phyloP scores from a whole-genome alignment of 2,888 invertebrate species.

The Liodrosophila aerea region DNA sequence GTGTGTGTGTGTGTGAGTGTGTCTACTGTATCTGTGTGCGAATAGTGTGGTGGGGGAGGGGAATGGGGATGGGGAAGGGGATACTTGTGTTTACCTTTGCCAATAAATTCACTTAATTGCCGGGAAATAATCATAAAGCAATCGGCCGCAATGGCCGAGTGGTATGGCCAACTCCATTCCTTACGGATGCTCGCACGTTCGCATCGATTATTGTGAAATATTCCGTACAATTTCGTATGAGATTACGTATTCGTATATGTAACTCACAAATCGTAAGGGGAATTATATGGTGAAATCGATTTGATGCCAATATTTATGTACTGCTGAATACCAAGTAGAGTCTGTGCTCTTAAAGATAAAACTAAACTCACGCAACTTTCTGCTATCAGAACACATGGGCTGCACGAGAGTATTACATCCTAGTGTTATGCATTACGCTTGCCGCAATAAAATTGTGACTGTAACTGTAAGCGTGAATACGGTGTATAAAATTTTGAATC shows the following conservation, averaged over 20 bases:
- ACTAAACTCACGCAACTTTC: no score
- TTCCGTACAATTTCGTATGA: constrained; percentile 27
- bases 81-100: constrained; percentile 69
- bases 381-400: neutral
- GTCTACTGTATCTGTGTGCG: neutral
- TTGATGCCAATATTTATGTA: constrained; percentile 20
- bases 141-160: constrained; percentile 66
- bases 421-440: no score
- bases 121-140: constrained; percentile 82
- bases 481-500: no score
- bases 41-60: neutral
- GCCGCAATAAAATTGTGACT: no score
- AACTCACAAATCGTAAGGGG: constrained; percentile 46
- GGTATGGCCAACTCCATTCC: constrained; percentile 24
- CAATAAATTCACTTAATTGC: constrained; percentile 81
- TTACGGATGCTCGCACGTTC: constrained; percentile 24
- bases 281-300: constrained; percentile 69
- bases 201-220: constrained; percentile 55
- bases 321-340: neutral
- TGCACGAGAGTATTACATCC: no score
- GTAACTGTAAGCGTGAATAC: no score
- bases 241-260: constrained; percentile 27
- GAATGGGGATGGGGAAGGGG: constrained; percentile 3
- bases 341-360: neutral
- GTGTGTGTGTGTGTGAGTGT: no score